These are phyloP conservation scores for Stigmatopora argus DNA, from an alignment of 2,113 vertebrate genomes.

Conservation along the genomic window DNA sequence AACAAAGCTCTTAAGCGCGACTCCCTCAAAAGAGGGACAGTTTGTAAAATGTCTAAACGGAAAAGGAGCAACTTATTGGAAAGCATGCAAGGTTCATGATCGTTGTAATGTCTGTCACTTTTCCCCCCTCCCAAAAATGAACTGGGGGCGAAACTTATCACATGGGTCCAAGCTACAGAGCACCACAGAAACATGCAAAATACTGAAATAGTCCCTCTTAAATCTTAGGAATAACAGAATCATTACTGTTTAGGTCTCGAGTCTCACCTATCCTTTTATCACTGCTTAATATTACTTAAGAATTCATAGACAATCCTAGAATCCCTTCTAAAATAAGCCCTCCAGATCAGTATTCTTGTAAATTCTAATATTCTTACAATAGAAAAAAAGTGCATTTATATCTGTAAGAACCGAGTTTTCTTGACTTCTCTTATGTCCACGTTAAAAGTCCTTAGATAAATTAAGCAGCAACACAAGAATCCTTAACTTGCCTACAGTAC, in stretches of 20 bases:
- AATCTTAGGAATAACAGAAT: conserved; percentile 43
- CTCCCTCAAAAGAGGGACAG: conserved; percentile 17
- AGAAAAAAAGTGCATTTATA: conserved; percentile 66
- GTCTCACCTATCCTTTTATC: conserved; percentile 49
- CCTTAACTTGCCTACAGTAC: conserved; percentile 53
- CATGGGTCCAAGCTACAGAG: conserved; percentile 19
- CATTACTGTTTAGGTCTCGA: conserved; percentile 48
- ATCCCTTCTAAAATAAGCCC: conserved; percentile 46
- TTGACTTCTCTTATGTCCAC: conserved; percentile 43
- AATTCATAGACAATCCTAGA: conserved; percentile 51
- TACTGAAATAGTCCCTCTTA: conserved; percentile 36
- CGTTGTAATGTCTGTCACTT: not conserved
- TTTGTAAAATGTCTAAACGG: conserved; percentile 23
- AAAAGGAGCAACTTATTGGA: conserved; percentile 16
- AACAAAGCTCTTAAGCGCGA: conserved; percentile 36
- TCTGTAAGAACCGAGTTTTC: conserved; percentile 55
- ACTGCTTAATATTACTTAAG: conserved; percentile 48
- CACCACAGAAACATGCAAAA: conserved; percentile 37
- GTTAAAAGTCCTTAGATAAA: conserved; percentile 38
- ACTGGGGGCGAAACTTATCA: not conserved
- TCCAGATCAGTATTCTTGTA: conserved; percentile 49
- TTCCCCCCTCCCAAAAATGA: not conserved
- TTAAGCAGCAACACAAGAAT: conserved; percentile 49
- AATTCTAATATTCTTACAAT: conserved; percentile 59
- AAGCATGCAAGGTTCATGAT: conserved; percentile 37